Evolutionary conservation across 2,113 vertebrate species (phyloP).

Genomic region (Haemorhous mexicanus): DNA sequence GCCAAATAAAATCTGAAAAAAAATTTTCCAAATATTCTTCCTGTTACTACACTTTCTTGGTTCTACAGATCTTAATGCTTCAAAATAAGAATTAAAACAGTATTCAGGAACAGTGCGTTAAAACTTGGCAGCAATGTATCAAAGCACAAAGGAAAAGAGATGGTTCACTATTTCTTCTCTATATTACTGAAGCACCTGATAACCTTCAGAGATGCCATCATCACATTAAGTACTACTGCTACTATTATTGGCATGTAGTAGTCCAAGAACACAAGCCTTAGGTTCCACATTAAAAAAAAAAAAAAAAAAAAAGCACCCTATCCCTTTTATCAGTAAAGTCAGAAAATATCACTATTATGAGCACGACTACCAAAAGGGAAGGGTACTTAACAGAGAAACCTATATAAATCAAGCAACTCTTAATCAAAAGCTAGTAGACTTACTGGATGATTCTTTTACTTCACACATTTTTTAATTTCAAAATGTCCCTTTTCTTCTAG

Average conservation of each 20-base stretch:
- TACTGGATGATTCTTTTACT: not conserved
- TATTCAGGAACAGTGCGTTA: not conserved
- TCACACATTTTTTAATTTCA: not conserved
- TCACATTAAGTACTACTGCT: not conserved
- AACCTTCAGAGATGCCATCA: not conserved
- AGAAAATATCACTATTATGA: not conserved
- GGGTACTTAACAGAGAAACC: not conserved
- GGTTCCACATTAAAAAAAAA: not conserved
- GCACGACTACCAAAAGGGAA: not conserved
- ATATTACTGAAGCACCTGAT: not conserved
- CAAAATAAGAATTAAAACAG: not conserved
- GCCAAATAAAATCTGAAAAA: not conserved
- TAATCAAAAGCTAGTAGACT: not conserved
- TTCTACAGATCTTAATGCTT: not conserved
- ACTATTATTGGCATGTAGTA: not conserved
- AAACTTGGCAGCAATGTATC: not conserved
- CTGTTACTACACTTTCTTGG: not conserved
- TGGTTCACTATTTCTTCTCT: not conserved
- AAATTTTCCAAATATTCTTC: not conserved
- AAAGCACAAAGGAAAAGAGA: not conserved
- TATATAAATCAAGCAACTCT: not conserved
- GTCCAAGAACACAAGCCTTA: not conserved
- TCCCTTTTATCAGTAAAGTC: not conserved
- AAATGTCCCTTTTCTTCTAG: not conserved
- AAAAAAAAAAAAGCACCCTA: not conserved